Evolutionary conservation across 2,113 vertebrate genomes (phyloP).

Genomic region (Rhynchopsitta pachyrhyncha): DNA sequence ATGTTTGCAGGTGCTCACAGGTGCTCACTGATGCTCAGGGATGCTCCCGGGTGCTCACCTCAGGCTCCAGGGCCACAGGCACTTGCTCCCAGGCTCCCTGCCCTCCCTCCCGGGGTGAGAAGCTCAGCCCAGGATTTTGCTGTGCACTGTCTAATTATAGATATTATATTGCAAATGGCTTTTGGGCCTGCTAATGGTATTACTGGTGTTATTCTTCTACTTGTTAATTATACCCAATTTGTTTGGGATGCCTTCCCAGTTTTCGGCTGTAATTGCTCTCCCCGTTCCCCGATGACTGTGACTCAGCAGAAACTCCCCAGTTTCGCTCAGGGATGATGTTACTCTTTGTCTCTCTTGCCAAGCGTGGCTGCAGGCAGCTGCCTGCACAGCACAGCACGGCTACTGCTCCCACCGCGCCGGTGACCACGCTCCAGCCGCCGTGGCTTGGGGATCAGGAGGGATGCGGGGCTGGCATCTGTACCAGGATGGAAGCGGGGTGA

Average conservation of each 20-base stretch:
- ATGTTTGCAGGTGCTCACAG: not conserved
- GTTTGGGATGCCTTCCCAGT: conserved; percentile 69
- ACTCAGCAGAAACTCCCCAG: conserved; percentile 61
- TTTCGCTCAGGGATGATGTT: conserved; percentile 45
- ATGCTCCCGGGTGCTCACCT: rapidly evolving
- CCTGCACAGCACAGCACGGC: not conserved
- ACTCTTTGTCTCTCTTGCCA: conserved; percentile 11
- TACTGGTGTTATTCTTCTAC: conserved; percentile 46
- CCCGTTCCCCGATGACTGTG: conserved; percentile 29
- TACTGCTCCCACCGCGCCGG: not conserved
- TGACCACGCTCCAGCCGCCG: not conserved
- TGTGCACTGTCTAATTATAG: conserved; percentile 15
- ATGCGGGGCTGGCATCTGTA: rapidly evolving
- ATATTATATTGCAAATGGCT: conserved; percentile 55
- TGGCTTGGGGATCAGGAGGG: not conserved
- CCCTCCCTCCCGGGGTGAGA: not conserved
- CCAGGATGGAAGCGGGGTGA: rapidly evolving
- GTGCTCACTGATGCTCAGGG: not conserved
- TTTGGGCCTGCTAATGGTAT: conserved; percentile 58
- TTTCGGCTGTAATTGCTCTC: conserved; percentile 59
- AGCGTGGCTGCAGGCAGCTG: not conserved
- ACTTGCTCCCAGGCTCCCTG: not conserved
- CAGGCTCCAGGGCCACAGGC: rapidly evolving
- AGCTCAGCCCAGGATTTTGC: not conserved
- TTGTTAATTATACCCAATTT: conserved; percentile 68